phyloP scores from a whole-genome alignment of 2,888 invertebrate species.

The Zygogramma bicolorata region DNA sequence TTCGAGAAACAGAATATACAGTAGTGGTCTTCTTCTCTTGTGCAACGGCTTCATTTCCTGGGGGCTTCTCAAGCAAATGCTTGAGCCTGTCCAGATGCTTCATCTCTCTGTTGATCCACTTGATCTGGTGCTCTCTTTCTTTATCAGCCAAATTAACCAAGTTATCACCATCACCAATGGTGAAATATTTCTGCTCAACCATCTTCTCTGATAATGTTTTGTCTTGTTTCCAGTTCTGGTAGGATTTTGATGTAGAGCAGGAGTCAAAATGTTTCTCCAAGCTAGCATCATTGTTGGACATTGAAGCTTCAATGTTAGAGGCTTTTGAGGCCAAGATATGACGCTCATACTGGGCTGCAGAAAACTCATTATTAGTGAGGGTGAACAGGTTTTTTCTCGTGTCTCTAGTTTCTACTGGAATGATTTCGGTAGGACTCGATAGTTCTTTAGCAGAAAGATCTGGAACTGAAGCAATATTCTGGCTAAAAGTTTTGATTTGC shows the following conservation, averaged over 20 bases:
- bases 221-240: slow-evolving; percentile 66
- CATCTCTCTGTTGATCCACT: slow-evolving; percentile 73
- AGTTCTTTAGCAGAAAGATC: slow-evolving; percentile 17
- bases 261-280: slow-evolving; percentile 36
- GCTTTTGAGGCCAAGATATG: not conserved
- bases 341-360: not conserved
- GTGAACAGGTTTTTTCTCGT: slow-evolving; percentile 37
- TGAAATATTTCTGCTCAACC: slow-evolving; percentile 58
- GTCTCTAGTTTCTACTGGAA: slow-evolving; percentile 17
- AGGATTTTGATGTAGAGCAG: slow-evolving; percentile 38
- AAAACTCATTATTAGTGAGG: slow-evolving; percentile 38
- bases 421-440: not conserved
- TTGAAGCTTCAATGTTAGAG: not conserved
- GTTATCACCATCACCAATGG: slow-evolving; percentile 50
- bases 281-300: slow-evolving; percentile 4
- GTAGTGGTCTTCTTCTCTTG: slow-evolving; percentile 54
- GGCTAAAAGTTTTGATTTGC: slow-evolving; percentile 41
- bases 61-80: slow-evolving; percentile 59
- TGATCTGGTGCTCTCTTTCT: slow-evolving; percentile 70
- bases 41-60: not conserved
- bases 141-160: slow-evolving; percentile 65
- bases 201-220: slow-evolving; percentile 68
- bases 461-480: slow-evolving; percentile 13
- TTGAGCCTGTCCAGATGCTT: slow-evolving; percentile 70
- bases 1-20: slow-evolving; percentile 54